Conservation (phyloP, 2,888 invertebrate species). For the Eugnorisma glareosa region DNA sequence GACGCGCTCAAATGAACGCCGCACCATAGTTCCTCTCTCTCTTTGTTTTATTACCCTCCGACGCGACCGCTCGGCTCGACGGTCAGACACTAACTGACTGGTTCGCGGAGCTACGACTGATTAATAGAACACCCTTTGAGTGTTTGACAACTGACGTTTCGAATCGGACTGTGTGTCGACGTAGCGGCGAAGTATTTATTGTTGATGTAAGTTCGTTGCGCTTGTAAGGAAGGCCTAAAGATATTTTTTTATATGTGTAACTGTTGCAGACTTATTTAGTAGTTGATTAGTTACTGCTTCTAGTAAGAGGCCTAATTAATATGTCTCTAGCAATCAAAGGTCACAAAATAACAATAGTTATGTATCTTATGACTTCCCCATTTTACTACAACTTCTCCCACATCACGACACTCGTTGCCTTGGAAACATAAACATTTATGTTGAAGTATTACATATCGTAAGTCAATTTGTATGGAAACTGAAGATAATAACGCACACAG, state of each 20-base stretch:
- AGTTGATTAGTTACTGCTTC: constrained; percentile 7
- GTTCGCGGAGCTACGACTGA: constrained; percentile 62
- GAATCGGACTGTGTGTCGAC: constrained; percentile 55
- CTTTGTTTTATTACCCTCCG: constrained; percentile 60
- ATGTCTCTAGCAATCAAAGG: constrained; percentile 8
- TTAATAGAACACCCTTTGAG: constrained; percentile 63
- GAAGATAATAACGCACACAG: constrained; percentile 54
- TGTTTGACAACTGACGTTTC: constrained; percentile 54
- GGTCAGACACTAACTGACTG: constrained; percentile 32
- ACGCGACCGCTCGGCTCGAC: constrained; percentile 42
- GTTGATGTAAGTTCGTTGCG: constrained; percentile 10
- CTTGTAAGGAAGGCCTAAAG: constrained; percentile 43
- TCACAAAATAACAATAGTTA: constrained; percentile 44
- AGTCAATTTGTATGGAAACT: constrained; percentile 53
- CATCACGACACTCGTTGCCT: constrained; percentile 24
- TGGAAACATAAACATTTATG: constrained; percentile 30
- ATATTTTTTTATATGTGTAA: constrained; percentile 17
- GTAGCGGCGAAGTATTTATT: constrained; percentile 21
- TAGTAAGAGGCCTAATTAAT: constrained; percentile 5
- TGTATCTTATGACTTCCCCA: not conserved
- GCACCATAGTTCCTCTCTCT: constrained; percentile 72
- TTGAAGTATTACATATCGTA: constrained; percentile 61
- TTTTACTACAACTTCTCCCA: not conserved
- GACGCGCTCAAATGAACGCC: constrained; percentile 80
- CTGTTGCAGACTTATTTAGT: constrained; percentile 17